Evolutionary conservation across 2,888 invertebrate genomes (phyloP), one percentile per base, ranked within the genome.

Genomic region (Baccha elongata): DNA sequence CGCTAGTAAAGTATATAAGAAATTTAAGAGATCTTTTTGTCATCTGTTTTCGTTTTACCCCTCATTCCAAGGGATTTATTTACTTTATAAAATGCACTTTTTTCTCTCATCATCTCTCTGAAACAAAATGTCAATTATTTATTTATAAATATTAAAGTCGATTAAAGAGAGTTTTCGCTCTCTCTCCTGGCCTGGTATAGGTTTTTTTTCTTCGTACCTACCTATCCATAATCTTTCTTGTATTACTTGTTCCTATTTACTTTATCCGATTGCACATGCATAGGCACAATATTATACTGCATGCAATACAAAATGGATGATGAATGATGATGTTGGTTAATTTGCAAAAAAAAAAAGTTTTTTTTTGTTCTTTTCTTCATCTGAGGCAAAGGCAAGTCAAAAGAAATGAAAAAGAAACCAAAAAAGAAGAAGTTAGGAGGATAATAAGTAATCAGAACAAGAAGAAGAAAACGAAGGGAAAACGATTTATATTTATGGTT

Each of bases 221-320:
- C 26, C 26, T 50, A 23, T 6, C 29, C 52, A 40, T 42, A 42
- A 58, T 60, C 29, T 60, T 58, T 58, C 15, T 53, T 35, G 32
- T 75, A 42, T 76, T 76, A 67, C 50, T 72, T 76, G 60, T 76
- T 78, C 62, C 60, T 78, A 76, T 83, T 83, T 83, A 83, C 81
- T 76, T 44, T 67, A 58, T 48, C 42, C 68, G 26, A 72, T 76
- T 83, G 55, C 67, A 76, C 71, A 72, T 60, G 72, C 32, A 67
- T 52, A 37, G 35, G 21, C 13, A 50, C 26, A 50, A n/a, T 7
- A 15, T 23, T 23, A 23, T 23, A 23, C 23, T 23, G 5, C 23
- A 40, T 62, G 58, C 76, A 37, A 76, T 76, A 65, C 60, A 62
- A 72, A 76, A 72, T 68, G 67, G 55, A 67, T 72, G 72, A 72